Evolutionary conservation across 2,797 vertebrate species (phyloP).

Genomic region (Lemur catta): DNA sequence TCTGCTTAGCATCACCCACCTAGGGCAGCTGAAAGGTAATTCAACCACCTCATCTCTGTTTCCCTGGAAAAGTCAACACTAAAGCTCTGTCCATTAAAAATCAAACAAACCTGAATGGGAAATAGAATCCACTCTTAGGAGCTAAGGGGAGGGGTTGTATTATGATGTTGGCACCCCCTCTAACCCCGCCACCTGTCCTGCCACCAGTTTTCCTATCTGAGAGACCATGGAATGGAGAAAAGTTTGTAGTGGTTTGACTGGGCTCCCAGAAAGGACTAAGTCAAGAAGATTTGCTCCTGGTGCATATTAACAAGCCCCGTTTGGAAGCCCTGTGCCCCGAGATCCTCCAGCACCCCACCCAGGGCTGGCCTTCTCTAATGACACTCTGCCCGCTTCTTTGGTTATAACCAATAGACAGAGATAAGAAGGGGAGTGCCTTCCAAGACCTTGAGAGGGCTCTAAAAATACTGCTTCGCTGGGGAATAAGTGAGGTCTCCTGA

Average conservation of each 20-base stretch:
- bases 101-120: neutral
- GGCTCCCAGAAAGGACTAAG: neutral
- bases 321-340: neutral
- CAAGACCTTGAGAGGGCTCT: neutral
- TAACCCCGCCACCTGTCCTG: neutral
- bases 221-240: neutral
- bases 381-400: neutral
- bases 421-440: neutral
- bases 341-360: neutral
- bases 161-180: accelerated
- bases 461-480: neutral
- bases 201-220: neutral
- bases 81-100: neutral
- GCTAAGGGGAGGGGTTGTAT: neutral
- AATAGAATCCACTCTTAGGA: neutral
- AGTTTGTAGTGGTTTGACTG: neutral
- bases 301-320: neutral
- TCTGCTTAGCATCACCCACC: neutral
- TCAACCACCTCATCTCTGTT: neutral
- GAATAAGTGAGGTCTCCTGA: neutral
- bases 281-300: neutral
- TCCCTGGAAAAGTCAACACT: neutral
- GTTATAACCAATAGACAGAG: neutral
- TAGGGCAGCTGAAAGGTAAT: neutral
- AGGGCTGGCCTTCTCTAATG: neutral